Evolutionary conservation across 2,888 invertebrate species (phyloP), one percentile per base, ranked within the genome.

Genomic region (Lacanobia wlatinum): DNA sequence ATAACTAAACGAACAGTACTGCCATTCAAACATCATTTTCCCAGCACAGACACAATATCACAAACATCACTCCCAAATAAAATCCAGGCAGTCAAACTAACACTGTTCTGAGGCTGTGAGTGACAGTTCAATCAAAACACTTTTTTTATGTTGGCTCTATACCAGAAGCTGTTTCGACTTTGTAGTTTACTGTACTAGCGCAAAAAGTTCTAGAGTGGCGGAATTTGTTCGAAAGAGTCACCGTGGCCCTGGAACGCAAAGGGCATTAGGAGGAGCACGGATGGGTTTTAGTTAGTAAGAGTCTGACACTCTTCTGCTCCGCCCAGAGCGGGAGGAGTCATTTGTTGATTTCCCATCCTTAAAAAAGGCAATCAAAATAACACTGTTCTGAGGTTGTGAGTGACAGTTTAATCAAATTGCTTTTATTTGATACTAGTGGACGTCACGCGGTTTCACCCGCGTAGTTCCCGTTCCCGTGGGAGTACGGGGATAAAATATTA

Each of bases 361-460:
- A 28, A 28, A 28, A 28, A 28, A 46, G 58, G 16, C 53, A 78
- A 10, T 78, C 67, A 58, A 55, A 58, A 65, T 46, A 61, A 64
- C 52, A 66, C 56, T 40, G 50, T 50, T 46, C 34, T 52, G 34
- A 5, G 18, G 56, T 4, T 34, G 23, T 73, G 78, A 78, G 28
- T 66, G 67, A 73, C 76, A 62, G 73, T 43, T 53, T 58, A 63
- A 77, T 78, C 76, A 78, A 14, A 66, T n/a, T n/a, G n/a, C n/a
- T n/a, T n/a, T n/a, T n/a, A n/a, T n/a, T n/a, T n/a, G n/a, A n/a
- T n/a, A n/a, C n/a, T n/a, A n/a, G n/a, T n/a, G n/a, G n/a, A n/a
- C n/a, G n/a, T n/a, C n/a, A n/a, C n/a, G n/a, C n/a, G n/a, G n/a
- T n/a, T n/a, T n/a, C n/a, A n/a, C n/a, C n/a, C n/a, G n/a, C n/a